A percentile compares a stretch with the other conserved stretches of the same genome.
Conservation (phyloP, 2,888 invertebrate genomes). For the Oscheius sp. region DNA sequence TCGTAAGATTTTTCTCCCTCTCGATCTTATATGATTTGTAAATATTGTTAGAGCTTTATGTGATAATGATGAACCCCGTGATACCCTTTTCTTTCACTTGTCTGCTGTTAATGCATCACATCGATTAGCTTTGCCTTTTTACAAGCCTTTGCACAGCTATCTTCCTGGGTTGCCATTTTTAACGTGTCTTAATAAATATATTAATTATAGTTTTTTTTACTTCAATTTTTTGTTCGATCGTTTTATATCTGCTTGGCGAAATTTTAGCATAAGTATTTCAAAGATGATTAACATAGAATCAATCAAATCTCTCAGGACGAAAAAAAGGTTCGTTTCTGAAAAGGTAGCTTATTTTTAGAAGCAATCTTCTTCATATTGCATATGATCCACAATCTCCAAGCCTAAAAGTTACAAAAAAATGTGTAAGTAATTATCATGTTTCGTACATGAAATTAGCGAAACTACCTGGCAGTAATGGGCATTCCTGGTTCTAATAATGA, state of each 20-base stretch:
- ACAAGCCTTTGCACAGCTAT: background rate
- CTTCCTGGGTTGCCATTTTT: conserved; percentile 2
- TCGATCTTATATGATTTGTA: conserved; percentile 46
- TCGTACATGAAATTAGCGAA: too few species aligned
- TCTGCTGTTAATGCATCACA: too few species aligned
- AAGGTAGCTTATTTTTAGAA: conserved; percentile 1
- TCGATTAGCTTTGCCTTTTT: too few species aligned
- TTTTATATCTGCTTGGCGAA: background rate
- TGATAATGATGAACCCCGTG: conserved; percentile 10
- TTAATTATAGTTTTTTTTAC: background rate
- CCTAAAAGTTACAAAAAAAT: conserved; percentile 36
- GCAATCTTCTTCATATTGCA: conserved; percentile 26
- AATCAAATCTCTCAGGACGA: background rate
- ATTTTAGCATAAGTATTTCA: background rate
- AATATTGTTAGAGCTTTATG: conserved; percentile 23
- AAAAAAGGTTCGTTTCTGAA: background rate
- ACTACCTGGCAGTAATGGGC: conserved; percentile 55
- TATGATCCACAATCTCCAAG: conserved; percentile 24
- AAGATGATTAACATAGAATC: background rate
- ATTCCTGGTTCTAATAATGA: conserved; percentile 36
- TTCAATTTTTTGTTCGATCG: too few species aligned
- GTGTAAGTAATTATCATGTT: conserved; percentile 28
- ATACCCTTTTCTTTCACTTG: background rate
- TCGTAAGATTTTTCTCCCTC: conserved; percentile 62
- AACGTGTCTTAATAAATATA: background rate